Evolutionary conservation across 2,113 vertebrate species (phyloP), one percentile per base, ranked within the genome.

Genomic region (Oreotragus oreotragus): DNA sequence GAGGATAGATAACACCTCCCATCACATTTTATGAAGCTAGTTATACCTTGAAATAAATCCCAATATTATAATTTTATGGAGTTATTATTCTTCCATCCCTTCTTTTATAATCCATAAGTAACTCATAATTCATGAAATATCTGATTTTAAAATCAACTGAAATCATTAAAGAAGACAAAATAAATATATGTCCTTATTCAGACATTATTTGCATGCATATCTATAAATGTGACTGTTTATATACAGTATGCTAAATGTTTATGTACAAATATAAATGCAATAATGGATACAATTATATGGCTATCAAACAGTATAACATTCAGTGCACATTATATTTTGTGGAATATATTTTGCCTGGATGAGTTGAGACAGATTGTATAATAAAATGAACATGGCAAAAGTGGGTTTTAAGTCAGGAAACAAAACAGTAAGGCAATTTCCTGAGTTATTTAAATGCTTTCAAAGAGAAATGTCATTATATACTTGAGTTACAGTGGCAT

Each of bases 381-480:
- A 98, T 98, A 98, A 99, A 99, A 98, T 30, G 76, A 99, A 98
- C 92, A 98, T 91, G 98, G 98, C 97, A 98, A 98, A 98, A 99
- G 94, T 98, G 95, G 77, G 87, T 36, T 98, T 98, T 98, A 98
- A 98, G 98, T 97, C 98, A 99, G 98, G 98, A 99, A 98, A 98
- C 98, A 99, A 98, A 98, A 98, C 57, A 98, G 97, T 98, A 98
- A 98, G 99, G 97, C 98, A 98, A 99, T 99, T 99, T 99, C 98
- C 98, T 98, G 98, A 98, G 98, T 98, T 99, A 98, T 98, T 98
- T 98, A 98, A 99, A 98, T 98, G 98, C 96, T 98, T 98, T 98
- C 98, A 98, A 98, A 98, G 96, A 98, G 97, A 98, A 99, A 99
- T 98, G 98, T 99, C 98, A 98, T 99, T 99, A 99, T 97, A 98